Conservation (phyloP, 2,888 invertebrate genomes). For the Stenodera caucasica region DNA sequence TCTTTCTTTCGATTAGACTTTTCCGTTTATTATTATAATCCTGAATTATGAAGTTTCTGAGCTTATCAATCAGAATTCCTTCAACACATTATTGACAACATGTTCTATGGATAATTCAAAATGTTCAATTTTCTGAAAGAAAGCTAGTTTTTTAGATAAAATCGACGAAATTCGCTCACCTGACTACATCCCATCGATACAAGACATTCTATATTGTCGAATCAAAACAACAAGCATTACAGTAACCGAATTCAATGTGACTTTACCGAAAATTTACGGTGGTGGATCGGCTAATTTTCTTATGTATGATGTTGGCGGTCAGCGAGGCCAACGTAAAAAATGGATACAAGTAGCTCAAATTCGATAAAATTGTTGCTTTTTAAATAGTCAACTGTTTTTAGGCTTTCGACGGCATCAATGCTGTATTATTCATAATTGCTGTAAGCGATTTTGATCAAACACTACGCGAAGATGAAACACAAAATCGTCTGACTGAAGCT, state of each 20-base stretch:
- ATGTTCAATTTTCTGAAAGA: slow-evolving; percentile 35
- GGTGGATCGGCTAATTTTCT: slow-evolving; percentile 73
- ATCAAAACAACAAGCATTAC: slow-evolving; percentile 74
- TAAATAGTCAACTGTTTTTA: no score
- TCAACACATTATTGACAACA: no score
- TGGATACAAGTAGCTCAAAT: slow-evolving; percentile 67
- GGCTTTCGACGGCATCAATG: slow-evolving; percentile 81
- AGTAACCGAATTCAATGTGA: slow-evolving; percentile 73
- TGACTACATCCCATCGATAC: slow-evolving; percentile 71
- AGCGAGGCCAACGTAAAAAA: slow-evolving; percentile 77
- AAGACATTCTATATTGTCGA: slow-evolving; percentile 77
- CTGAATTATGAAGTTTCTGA: no score
- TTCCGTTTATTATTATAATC: no score
- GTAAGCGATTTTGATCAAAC: slow-evolving; percentile 80
- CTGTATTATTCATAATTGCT: slow-evolving; percentile 78
- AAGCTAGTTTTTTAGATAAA: slow-evolving; percentile 72
- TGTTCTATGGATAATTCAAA: no score
- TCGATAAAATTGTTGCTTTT: no score
- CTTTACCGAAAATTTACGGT: slow-evolving; percentile 70
- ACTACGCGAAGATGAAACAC: slow-evolving; percentile 68
- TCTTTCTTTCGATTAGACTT: no score
- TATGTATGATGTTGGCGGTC: slow-evolving; percentile 86
- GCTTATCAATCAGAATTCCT: no score
- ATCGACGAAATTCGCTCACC: slow-evolving; percentile 65
- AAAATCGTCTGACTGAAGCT: slow-evolving; percentile 74